Base-by-base conservation (phyloP, 2,888 invertebrate species). In the Axea sp. region DNA sequence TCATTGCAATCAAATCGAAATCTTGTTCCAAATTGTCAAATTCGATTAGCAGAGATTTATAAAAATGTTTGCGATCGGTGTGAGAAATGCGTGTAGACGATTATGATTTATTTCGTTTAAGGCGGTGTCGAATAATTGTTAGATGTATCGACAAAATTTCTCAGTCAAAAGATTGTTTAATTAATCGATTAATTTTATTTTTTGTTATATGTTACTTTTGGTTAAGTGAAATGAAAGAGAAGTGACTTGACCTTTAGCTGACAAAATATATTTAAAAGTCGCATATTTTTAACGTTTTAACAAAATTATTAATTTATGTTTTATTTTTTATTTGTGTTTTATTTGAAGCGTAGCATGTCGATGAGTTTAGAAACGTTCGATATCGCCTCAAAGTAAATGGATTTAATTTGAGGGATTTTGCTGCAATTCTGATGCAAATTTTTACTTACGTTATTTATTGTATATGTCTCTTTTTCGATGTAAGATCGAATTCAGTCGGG, bases 1-100 rank as follows among this genome's bases (percentile, higher is more conserved):
- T 49, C 15, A n/a, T n/a, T n/a, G n/a, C n/a, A 59, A 68, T 41
- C 14, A 59, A 59, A 51, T 43, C 8, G 35, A 68, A 31, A 51
- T 68, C 68, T 68, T 59, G 43, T 68, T 59, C 19, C 28, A 59
- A 65, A 39, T 37, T 64, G 30, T 59, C 33, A 1, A 68, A 68
- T 68, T 59, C 22, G 60, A 77, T 69, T 72, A 55, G 78, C 79
- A 82, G 82, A 78, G 77, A 81, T 83, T 83, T 82, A 81, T 80
- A 80, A 83, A 82, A 82, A 82, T 81, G 81, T 82, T 83, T 82
- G 77, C 76, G 71, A 60, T 53, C 26, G 47, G 51, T 51, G 43
- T 51, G 49, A 60, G 33, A 59, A 68, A 19, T 35, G 60, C 51
- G 51, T 60, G 47, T 45, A 59, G 26, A 30, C 12, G 17, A 59